phyloP scores from a whole-genome alignment of 2,113 vertebrate genomes.

The Pachyramphus minor region DNA sequence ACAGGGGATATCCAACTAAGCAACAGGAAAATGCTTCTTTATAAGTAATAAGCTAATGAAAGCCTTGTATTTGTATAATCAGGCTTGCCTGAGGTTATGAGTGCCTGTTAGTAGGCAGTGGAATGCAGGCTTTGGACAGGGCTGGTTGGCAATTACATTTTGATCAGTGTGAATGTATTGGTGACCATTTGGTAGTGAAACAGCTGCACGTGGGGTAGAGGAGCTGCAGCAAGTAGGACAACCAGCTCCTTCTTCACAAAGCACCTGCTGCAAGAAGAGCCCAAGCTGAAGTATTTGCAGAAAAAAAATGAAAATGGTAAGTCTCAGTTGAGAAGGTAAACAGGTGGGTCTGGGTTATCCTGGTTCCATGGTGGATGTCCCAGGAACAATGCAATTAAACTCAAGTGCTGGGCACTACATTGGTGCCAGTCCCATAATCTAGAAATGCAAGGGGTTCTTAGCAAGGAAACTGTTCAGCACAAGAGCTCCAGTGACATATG shows the following conservation, averaged over 20 bases:
- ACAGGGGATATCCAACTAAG: background rate
- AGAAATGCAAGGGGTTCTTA: background rate
- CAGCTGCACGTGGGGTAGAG: rapidly evolving
- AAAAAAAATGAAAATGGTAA: background rate
- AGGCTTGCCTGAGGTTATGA: background rate
- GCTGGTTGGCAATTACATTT: rapidly evolving
- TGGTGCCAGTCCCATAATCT: background rate
- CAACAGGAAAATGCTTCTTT: background rate
- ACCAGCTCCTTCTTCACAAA: background rate
- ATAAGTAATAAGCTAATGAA: background rate
- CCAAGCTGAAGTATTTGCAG: background rate
- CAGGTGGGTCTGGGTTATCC: background rate
- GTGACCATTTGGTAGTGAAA: background rate
- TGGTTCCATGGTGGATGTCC: background rate
- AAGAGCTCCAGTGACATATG: background rate
- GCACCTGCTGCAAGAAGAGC: background rate
- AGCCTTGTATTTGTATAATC: background rate
- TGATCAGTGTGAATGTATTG: background rate
- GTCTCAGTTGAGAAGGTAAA: background rate
- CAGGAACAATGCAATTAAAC: background rate
- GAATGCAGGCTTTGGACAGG: background rate
- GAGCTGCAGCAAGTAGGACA: background rate
- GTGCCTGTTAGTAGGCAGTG: background rate
- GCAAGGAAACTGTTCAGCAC: background rate
- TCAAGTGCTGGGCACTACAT: background rate